A percentile compares a stretch with the other conserved stretches of the same genome.
These are phyloP conservation scores for Sebastes vulpes DNA, from an alignment of 2,797 vertebrate species.

Conservation along the genomic window DNA sequence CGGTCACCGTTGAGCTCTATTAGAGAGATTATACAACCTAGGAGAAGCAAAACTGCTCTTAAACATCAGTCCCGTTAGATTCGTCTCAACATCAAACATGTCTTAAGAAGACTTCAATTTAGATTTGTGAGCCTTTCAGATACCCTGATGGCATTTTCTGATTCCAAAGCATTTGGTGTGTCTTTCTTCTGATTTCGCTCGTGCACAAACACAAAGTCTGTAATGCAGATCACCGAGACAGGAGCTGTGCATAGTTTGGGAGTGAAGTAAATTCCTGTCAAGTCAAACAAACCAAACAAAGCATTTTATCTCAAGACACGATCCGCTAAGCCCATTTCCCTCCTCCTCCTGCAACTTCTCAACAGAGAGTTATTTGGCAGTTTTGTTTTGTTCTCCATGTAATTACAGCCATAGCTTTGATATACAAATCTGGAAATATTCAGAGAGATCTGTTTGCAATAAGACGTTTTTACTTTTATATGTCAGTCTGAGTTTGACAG, in stretches of 20 bases:
- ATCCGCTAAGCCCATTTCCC: slow-evolving; percentile 26
- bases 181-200: slow-evolving; percentile 27
- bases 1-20: neutral
- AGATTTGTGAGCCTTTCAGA: neutral
- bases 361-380: slow-evolving; percentile 48
- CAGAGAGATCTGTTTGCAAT: slow-evolving; percentile 61
- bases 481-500: slow-evolving; percentile 48
- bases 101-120: neutral
- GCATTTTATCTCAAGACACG: slow-evolving; percentile 60
- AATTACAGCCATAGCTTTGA: slow-evolving; percentile 68
- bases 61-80: neutral
- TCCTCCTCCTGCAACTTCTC: slow-evolving; percentile 32
- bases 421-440: slow-evolving; percentile 69
- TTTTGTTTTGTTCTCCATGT: slow-evolving; percentile 61
- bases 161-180: neutral
- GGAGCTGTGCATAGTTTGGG: slow-evolving; percentile 33
- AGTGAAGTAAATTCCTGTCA: slow-evolving; percentile 65
- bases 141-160: neutral
- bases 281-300: slow-evolving; percentile 69
- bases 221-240: slow-evolving; percentile 13
- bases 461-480: slow-evolving; percentile 54
- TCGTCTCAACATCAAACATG: neutral
- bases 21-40: neutral
- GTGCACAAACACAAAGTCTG: neutral
- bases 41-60: neutral